Evolutionary conservation across 2,888 invertebrate species (phyloP), one percentile per base, ranked within the genome.

Genomic region (Clusia tigrina): DNA sequence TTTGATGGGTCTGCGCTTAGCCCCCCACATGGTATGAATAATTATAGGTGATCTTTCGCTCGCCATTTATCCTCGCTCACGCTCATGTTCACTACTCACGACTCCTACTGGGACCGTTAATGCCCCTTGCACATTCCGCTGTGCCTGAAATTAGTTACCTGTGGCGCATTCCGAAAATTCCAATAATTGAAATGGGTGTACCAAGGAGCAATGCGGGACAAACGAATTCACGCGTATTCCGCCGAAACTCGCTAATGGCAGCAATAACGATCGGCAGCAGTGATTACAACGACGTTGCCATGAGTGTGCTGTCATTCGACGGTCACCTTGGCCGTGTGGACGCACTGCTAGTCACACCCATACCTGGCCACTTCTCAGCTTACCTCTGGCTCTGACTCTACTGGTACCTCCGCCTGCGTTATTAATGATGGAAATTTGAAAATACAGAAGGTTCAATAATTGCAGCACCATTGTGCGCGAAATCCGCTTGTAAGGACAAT

Each of bases 381-480:
- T 32, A 32, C 32, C 32, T 32, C n/a, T n/a, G n/a, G n/a, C n/a
- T n/a, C n/a, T n/a, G n/a, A n/a, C n/a, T n/a, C n/a, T n/a, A 54
- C 48, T 32, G 48, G 55, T 68, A 67, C 73, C 77, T 73, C 81
- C 80, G 81, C 77, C 80, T 80, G 83, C 76, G 82, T 78, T 82
- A 81, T 81, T 81, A 82, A 81, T 82, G 83, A 82, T 79, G 76
- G 78, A 81, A 81, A 81, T 81, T 82, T 81, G 74, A 78, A 81
- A 81, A 81, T 81, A 81, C 81, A 82, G 83, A 79, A 81, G 81
- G 83, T 82, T 81, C 83, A 81, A 81, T 81, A 81, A 81, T 82
- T 82, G 81, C 79, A 79, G 74, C 74, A 79, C 78, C 78, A 82
- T 82, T 81, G 81, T 80, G 69, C 70, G 63, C 69, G 72, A 69